Percentiles rank a stretch among this genome's conserved stretches.
phyloP scores from a whole-genome alignment of 2,888 invertebrate genomes.

The Scaptodrosophila latifasciaeformis region DNA sequence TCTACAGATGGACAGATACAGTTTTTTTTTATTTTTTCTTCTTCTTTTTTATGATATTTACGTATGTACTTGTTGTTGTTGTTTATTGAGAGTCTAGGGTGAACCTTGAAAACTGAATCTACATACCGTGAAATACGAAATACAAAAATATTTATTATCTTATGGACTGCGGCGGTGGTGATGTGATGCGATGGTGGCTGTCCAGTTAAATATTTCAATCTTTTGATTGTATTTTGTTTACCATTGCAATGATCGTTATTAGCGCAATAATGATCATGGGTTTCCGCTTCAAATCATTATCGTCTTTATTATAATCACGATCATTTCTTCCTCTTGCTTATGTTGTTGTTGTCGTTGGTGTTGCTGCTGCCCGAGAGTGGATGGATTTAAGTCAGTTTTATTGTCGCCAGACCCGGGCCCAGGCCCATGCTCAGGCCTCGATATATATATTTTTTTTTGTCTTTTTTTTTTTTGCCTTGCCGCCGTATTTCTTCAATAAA shows the following conservation, averaged over 20 bases:
- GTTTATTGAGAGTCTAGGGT: slow-evolving; percentile 28
- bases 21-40: no score
- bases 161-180: no score
- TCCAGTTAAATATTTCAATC: no score
- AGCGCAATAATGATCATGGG: slow-evolving; percentile 20
- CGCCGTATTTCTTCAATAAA: slow-evolving; percentile 66
- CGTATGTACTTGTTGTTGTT: no score
- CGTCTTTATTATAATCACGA: no score
- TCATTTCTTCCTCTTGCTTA: no score
- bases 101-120: slow-evolving; percentile 36
- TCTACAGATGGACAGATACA: slow-evolving; percentile 13
- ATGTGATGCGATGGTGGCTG: no score
- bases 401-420: slow-evolving; percentile 15
- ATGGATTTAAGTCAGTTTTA: slow-evolving; percentile 64
- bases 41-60: no score
- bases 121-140: no score
- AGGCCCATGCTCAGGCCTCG: not conserved
- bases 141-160: no score
- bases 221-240: not conserved
- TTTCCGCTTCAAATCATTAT: slow-evolving; percentile 7
- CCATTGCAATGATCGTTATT: slow-evolving; percentile 35
- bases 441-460: no score
- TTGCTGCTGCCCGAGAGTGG: slow-evolving; percentile 57
- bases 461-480: slow-evolving; percentile 31
- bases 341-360: slow-evolving; percentile 32